Percentiles rank a stretch among this genome's conserved stretches.
Conservation (phyloP, 2,113 vertebrate species). For the Trichomycterus rosablanca region DNA sequence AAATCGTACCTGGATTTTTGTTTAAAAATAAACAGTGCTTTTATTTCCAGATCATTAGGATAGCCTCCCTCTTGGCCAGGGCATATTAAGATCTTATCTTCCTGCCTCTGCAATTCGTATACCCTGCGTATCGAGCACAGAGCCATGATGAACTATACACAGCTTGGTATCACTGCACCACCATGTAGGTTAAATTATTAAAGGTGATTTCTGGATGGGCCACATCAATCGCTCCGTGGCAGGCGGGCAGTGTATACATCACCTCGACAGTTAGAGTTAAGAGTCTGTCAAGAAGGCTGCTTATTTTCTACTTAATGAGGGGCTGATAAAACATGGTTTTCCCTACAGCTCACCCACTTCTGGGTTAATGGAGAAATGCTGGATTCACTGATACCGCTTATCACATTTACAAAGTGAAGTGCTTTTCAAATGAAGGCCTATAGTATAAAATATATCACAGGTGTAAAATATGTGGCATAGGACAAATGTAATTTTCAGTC, state of each 20-base stretch:
- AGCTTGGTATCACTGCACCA: background rate
- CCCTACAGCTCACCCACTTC: conserved; percentile 7
- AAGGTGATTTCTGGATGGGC: conserved; percentile 10
- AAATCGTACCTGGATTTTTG: conserved; percentile 4
- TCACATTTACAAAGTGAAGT: too few species aligned
- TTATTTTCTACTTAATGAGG: conserved; percentile 29
- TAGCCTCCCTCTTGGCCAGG: conserved; percentile 2
- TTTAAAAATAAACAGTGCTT: conserved; percentile 7
- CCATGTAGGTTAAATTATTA: conserved; percentile 15
- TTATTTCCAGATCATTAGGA: conserved; percentile 17
- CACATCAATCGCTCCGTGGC: conserved; percentile 10
- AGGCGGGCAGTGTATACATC: conserved; percentile 11
- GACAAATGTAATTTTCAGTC: too few species aligned
- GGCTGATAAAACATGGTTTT: conserved; percentile 20
- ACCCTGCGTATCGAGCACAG: background rate
- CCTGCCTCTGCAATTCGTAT: too few species aligned
- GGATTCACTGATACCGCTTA: background rate
- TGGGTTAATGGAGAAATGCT: conserved; percentile 27
- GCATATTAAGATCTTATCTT: too few species aligned
- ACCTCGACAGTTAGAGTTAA: conserved; percentile 12
- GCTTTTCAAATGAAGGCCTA: too few species aligned
- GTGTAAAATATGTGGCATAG: too few species aligned
- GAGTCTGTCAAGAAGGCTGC: background rate
- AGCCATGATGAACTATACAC: background rate
- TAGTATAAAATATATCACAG: too few species aligned